phyloP scores from a whole-genome alignment of 2,888 invertebrate genomes.

The Tetranychus truncatus region DNA sequence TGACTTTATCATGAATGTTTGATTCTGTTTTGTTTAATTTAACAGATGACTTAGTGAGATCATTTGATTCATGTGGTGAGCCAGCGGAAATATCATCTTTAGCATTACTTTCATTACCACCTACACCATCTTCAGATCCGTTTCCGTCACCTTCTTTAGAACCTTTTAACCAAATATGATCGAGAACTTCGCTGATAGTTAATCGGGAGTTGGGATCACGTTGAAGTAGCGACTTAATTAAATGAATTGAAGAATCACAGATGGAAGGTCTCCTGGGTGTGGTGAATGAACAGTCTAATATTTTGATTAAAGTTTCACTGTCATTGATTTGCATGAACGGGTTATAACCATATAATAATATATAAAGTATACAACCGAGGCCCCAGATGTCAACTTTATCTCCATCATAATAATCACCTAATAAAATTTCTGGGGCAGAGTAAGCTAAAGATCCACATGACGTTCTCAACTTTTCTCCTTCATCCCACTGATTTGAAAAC shows the following conservation, averaged over 20 bases:
- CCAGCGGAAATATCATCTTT: background rate
- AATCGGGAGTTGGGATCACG: conserved; percentile 20
- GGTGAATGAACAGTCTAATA: conserved; percentile 22
- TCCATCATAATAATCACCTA: conserved; percentile 85
- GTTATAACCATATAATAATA: conserved; percentile 90
- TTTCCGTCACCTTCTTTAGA: conserved; percentile 4
- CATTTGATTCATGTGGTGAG: background rate
- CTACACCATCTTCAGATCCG: background rate
- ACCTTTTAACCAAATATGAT: conserved; percentile 20
- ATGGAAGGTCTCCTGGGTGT: conserved; percentile 19
- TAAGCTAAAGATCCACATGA: conserved; percentile 96
- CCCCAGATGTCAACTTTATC: conserved; percentile 99
- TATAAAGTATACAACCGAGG: conserved; percentile 89
- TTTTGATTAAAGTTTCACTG: conserved; percentile 75
- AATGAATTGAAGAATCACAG: conserved; percentile 16
- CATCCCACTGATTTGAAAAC: conserved; percentile 61
- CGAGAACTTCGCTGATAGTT: conserved; percentile 17
- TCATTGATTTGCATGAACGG: conserved; percentile 99
- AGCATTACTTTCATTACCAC: background rate
- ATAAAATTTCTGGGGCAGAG: conserved; percentile 92
- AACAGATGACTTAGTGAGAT: background rate
- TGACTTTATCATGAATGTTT: conserved; percentile 18
- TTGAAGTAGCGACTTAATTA: conserved; percentile 20
- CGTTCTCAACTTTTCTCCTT: conserved; percentile 83
- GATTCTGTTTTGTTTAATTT: background rate